phyloP scores from a whole-genome alignment of 2,797 vertebrate species.

The Lithobates pipiens region DNA sequence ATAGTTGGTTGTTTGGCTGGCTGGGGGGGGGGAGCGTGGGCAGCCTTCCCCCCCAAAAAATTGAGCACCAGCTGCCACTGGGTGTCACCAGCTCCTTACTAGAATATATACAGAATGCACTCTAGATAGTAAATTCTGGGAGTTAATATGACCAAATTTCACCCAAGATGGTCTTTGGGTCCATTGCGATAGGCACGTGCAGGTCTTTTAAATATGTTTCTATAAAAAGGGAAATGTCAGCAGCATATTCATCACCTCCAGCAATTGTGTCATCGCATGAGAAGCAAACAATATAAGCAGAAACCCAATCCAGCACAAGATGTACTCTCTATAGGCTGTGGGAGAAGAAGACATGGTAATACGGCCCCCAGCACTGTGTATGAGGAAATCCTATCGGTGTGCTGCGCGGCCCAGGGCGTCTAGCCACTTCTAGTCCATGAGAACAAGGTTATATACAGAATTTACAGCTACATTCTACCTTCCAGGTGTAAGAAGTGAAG shows the following conservation, averaged over 20 bases:
- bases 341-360: constrained; percentile 29
- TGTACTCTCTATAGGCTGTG: neutral
- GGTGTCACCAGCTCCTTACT: no score
- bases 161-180: no score
- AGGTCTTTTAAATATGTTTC: no score
- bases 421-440: constrained; percentile 4
- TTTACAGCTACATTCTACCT: constrained; percentile 31
- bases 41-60: no score
- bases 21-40: no score
- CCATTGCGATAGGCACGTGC: no score
- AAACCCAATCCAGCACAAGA: constrained; percentile 13
- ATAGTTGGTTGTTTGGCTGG: no score
- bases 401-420: constrained; percentile 8
- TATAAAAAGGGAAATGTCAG: no score
- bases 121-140: no score
- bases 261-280: constrained; percentile 24
- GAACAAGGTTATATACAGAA: constrained; percentile 18
- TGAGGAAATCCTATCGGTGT: constrained; percentile 33
- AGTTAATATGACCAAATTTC: no score
- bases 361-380: constrained; percentile 16
- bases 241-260: neutral
- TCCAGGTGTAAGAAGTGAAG: neutral
- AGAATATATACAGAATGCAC: no score
- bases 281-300: constrained; percentile 20
- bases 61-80: no score